Evolutionary conservation across 2,113 vertebrate species (phyloP), one percentile per base, ranked within the genome.

Genomic region (Illadopsis cleaveri): DNA sequence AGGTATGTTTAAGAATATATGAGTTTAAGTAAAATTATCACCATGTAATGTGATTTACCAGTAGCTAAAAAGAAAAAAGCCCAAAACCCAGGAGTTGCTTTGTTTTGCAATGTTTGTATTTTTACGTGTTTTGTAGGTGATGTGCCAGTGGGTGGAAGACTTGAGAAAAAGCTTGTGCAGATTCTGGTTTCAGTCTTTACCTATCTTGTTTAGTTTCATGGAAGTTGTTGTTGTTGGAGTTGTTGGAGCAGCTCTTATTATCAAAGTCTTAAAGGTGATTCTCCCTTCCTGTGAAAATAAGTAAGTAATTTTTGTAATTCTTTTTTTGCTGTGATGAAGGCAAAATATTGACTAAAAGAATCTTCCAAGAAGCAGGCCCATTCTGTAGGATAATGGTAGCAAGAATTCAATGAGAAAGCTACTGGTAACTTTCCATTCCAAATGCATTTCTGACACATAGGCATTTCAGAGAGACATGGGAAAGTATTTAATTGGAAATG

Each of bases 141-240:
- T 99, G 98, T 99, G 99, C 97, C 98, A 98, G 64, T 99, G 99
- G 99, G 97, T 99, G 81, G 99, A 99, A 88, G 96, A 98, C 28
- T 91, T 98, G 76, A 97, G 99, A 68, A 99, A 98, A 94, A 94
- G 98, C 6, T 96, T 99, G 65, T 98, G 98, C 57, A 93, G 57
- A 56, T 98, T 99, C 97, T 99, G 99, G 98, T 97, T 98, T 23
- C 97, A 96, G 9, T 98, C 98, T 22, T 98, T 99, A 82, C 99
- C 99, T 0, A 94, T 99, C n/a, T 98, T 99, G 97, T 99, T 99
- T 76, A 98, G 98, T 96, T 82, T 99, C 40, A 98, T 99, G 98
- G 98, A 99, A 76, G 98, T 99, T 75, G 97, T 99, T 69, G 97
- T 99, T 78, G 98, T 99, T 48, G 99, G 99, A 73, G 95, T 99